A percentile compares a stretch with the other conserved stretches of the same genome.
Evolutionary conservation across 2,797 vertebrate genomes (phyloP).

Genomic region (Chelonia mydas): DNA sequence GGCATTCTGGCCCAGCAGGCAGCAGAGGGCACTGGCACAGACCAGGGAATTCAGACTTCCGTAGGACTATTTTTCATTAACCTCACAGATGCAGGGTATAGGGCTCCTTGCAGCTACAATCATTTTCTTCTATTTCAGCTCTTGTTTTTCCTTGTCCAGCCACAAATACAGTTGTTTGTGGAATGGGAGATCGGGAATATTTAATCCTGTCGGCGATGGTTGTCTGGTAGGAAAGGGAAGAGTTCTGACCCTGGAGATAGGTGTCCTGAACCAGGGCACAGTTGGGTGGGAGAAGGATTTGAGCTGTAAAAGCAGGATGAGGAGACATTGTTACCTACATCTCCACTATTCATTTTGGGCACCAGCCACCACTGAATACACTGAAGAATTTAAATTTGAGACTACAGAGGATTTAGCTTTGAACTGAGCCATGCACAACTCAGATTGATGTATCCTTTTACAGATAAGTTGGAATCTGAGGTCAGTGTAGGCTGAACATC

Average conservation of each 20-base stretch:
- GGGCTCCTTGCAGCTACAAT: no score
- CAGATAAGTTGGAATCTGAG: neutral
- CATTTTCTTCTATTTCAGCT: neutral
- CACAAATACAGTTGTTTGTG: no score
- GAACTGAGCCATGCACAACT: neutral
- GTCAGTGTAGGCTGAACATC: neutral
- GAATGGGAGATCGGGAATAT: no score
- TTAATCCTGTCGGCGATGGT: no score
- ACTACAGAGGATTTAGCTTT: neutral
- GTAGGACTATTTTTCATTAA: neutral
- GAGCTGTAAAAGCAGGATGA: neutral
- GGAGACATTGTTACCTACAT: neutral
- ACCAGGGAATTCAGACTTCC: neutral
- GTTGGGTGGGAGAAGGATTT: neutral
- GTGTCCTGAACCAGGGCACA: neutral
- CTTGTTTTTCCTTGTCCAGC: no score
- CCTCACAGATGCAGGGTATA: no score
- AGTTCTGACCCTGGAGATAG: neutral
- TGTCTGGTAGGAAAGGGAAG: neutral
- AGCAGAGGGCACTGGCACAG: neutral
- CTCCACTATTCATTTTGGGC: neutral
- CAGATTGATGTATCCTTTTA: neutral
- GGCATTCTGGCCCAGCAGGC: neutral
- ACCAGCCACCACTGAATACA: neutral
- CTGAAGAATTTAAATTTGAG: neutral